Evolutionary conservation across 2,797 vertebrate species (phyloP).

Genomic region (Podarcis siculus): DNA sequence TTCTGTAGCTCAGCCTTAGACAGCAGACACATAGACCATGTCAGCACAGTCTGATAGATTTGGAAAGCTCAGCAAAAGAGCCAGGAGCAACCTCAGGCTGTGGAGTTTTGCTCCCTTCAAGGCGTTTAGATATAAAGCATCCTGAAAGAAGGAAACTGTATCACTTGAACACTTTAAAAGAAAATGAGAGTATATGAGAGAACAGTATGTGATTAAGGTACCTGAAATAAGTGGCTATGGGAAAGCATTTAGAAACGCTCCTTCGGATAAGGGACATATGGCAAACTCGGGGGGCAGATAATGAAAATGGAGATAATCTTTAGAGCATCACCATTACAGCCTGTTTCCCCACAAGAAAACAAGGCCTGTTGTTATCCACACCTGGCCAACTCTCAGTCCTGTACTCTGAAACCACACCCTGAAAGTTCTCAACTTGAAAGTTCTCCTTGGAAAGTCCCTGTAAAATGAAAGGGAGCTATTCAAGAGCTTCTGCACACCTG

Average conservation of each 20-base stretch:
- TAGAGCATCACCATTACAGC: constrained; percentile 3
- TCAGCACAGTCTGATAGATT: constrained; percentile 43
- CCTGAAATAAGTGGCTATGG: not conserved
- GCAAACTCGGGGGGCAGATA: not conserved
- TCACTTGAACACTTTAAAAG: not conserved
- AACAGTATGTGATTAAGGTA: not conserved
- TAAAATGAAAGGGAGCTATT: not conserved
- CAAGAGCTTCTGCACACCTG: not conserved
- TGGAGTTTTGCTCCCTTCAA: not conserved
- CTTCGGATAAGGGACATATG: not conserved
- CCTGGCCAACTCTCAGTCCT: constrained; percentile 16
- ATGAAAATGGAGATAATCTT: constrained; percentile 3
- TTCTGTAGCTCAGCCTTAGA: constrained; percentile 42
- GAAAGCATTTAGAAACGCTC: not conserved
- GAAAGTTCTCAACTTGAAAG: not conserved
- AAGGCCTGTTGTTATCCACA: not conserved
- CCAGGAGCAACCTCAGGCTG: not conserved
- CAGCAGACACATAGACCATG: constrained; percentile 49
- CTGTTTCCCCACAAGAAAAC: constrained; percentile 46
- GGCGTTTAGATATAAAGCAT: not conserved
- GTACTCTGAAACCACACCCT: not conserved
- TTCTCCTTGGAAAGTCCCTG: not conserved
- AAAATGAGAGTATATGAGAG: no score
- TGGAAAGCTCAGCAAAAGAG: constrained; percentile 43
- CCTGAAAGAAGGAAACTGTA: not conserved